Evolutionary conservation across 2,797 vertebrate genomes (phyloP).

Genomic region (Eidolon dupreanum): DNA sequence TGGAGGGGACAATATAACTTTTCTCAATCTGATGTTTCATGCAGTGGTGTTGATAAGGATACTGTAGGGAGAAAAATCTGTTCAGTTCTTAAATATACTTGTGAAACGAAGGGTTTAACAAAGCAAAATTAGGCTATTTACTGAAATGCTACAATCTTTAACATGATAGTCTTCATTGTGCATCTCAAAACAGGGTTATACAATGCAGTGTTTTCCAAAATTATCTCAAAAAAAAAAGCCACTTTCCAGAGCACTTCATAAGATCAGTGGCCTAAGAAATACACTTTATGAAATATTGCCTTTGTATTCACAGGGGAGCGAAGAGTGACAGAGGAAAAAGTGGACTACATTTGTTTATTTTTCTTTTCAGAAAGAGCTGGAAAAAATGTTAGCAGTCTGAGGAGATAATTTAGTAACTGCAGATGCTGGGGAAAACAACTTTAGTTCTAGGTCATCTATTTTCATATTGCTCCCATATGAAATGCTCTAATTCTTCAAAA

Average conservation of each 20-base stretch:
- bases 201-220: not conserved
- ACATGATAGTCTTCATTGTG: not conserved
- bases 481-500: constrained; percentile 59
- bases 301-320: not conserved
- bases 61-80: not conserved
- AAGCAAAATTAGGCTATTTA: not conserved
- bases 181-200: not conserved
- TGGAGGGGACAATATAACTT: not conserved
- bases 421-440: constrained; percentile 8
- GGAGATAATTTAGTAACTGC: constrained; percentile 23
- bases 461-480: constrained; percentile 58
- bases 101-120: not conserved
- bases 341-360: not conserved
- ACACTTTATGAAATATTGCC: not conserved
- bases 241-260: not conserved
- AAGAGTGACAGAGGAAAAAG: not conserved
- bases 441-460: constrained; percentile 71
- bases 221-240: not conserved
- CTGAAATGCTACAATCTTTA: not conserved
- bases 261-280: not conserved
- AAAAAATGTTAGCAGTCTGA: not conserved
- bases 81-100: not conserved
- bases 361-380: not conserved
- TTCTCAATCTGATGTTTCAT: not conserved
- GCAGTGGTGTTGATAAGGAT: not conserved